phyloP scores from a whole-genome alignment of 2,797 vertebrate species.

The Cryptoblepharus egeriae region DNA sequence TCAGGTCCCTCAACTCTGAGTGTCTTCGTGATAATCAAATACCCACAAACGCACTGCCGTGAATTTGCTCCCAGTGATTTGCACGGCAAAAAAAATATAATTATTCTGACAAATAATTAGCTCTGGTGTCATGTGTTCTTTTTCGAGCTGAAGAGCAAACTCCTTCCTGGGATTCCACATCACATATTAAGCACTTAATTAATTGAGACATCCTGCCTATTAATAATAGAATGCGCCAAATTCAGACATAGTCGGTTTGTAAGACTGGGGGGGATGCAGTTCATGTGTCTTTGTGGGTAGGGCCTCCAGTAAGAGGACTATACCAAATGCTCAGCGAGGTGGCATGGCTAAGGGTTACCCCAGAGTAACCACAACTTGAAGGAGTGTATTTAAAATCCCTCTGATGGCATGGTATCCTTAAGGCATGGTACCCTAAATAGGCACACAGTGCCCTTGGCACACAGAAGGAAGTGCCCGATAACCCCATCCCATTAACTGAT shows the following conservation, averaged over 20 bases:
- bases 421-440: too few relatives aligned
- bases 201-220: conserved; percentile 51
- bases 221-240: conserved; percentile 53
- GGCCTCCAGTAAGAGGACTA: conserved; percentile 5
- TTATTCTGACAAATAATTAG: conserved; percentile 68
- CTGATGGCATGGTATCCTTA: too few relatives aligned
- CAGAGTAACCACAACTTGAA: too few relatives aligned
- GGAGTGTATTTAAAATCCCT: too few relatives aligned
- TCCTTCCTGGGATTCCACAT: conserved; percentile 38
- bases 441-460: too few relatives aligned
- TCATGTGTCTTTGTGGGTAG: conserved; percentile 45
- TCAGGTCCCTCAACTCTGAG: conserved; percentile 46
- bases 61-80: conserved; percentile 67
- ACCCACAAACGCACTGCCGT: conserved; percentile 45
- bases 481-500: too few relatives aligned
- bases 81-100: conserved; percentile 70
- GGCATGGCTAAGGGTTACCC: too few relatives aligned
- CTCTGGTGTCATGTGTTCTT: conserved; percentile 38
- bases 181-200: conserved; percentile 59
- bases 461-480: too few relatives aligned
- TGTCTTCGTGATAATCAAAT: conserved; percentile 72
- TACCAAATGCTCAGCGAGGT: not conserved
- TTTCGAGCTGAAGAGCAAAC: conserved; percentile 43
- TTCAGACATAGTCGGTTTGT: conserved; percentile 8
- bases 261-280: not conserved